Base-by-base conservation (phyloP, 2,888 invertebrate species). In the Byasa hedistus region DNA sequence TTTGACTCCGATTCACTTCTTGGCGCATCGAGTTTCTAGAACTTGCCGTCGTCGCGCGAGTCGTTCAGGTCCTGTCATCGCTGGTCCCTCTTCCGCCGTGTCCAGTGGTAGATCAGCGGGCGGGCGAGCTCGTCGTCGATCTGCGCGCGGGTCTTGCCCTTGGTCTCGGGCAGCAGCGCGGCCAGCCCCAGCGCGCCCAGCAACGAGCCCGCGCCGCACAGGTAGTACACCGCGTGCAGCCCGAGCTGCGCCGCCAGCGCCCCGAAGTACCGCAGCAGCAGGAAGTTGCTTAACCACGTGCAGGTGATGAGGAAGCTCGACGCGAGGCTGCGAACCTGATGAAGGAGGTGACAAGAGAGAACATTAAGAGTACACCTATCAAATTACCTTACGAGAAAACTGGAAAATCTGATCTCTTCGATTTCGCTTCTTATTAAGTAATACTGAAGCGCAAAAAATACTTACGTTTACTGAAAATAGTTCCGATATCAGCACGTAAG, bases 251-350 rank as follows among this genome's bases (percentile, higher is more conserved):
- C 69, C 12, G 89, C 88, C 1, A 89, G 74, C 19, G 82, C 77
- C 10, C 88, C 87, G 75, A 85, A 91, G 79, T 91, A 91, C 8
- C 91, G 86, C 2, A 91, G 86, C 2, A 89, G 73, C 19, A 91
- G 76, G 72, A 91, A 91, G 70, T 80, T 89, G 75, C 85, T 88
- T 0, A 90, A 79, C 91, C 91, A 91, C 81, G 85, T 89, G 88
- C 89, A 91, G 36, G 89, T 86, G 73, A 91, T 86, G 21, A 91
- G 80, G 24, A 91, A 76, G 59, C 91, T 89, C 39, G 91, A 91
- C 0, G 91, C 91, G 7, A 91, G 79, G 62, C 89, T 85, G 60
- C 91, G 82, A 1, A 89, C 87, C 91, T 91, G 51, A 69, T 71
- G 4, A 17, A 3, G 24, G 32, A 55, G 15, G 15, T 54, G 10